Conservation (phyloP, 1,140 invertebrate species). For the Drosophila albomicans region DNA sequence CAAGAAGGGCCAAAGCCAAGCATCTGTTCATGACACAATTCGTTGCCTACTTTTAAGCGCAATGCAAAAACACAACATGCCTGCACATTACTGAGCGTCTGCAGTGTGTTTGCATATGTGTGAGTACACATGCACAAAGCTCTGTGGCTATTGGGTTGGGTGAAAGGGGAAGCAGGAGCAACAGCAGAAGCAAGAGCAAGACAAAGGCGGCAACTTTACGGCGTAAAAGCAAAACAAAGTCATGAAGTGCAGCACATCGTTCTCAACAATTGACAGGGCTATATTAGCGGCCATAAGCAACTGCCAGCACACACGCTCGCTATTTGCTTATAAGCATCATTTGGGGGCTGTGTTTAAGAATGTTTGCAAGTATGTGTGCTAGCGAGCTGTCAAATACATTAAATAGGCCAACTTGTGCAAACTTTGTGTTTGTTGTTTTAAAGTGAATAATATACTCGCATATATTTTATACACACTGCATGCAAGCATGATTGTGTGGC, state of each 20-base stretch:
- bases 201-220: slow-evolving; percentile 64
- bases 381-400: slow-evolving; percentile 23
- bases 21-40: slow-evolving; percentile 48
- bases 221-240: slow-evolving; percentile 32
- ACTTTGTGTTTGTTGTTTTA: slow-evolving; percentile 16
- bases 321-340: slow-evolving; percentile 17
- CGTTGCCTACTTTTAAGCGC: slow-evolving; percentile 62
- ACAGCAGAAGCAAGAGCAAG: slow-evolving; percentile 7
- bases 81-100: slow-evolving; percentile 1
- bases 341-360: background rate
- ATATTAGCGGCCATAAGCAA: slow-evolving; percentile 3
- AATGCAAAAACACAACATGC: slow-evolving; percentile 22
- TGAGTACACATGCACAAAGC: slow-evolving; percentile 10
- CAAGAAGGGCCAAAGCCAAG: slow-evolving; percentile 6
- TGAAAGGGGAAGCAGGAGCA: slow-evolving; percentile 27
- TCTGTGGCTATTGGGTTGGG: background rate
- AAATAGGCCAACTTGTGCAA: slow-evolving; percentile 17
- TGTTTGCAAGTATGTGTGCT: background rate
- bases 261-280: slow-evolving; percentile 22
- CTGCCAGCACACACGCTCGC: slow-evolving; percentile 3
- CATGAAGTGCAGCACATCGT: slow-evolving; percentile 22
- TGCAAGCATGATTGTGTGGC: slow-evolving; percentile 1
- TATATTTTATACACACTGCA: background rate
- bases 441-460: slow-evolving; percentile 8
- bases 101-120: too few relatives aligned